Base-by-base conservation (phyloP, 2,113 vertebrate genomes). In the Calidris pygmaea region DNA sequence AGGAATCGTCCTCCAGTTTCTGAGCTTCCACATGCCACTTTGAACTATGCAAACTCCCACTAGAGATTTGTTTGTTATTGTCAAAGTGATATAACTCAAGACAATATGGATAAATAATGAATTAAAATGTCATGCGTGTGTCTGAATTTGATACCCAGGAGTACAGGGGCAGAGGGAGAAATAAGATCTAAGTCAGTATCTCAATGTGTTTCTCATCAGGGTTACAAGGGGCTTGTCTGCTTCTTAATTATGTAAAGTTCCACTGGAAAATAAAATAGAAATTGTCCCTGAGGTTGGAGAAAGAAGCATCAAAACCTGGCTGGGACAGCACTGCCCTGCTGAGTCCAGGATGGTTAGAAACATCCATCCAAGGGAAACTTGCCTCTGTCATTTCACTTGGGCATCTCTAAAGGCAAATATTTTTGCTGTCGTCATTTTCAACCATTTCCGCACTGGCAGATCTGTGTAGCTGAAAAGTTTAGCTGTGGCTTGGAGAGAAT, bases 41-140 rank as follows among this genome's bases (percentile, higher is more conserved):
- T 68, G 74, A 82, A 7, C 56, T 66, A 24, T 81, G 58, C 78
- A 70, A 59, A 47, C 56, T 76, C 53, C 17, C 41, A 12, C 60
- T 56, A 4, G 6, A 59, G 14, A 68, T 41, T 37, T 55, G 34
- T 59, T 71, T 80, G 10, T 55, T 95, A 12, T 56, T 93, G 63
- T 83, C 60, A 19, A 37, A 93, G 65, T 50, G 62, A 18, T 87
- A 81, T 4, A 43, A 70, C 81, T 92, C 0, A 26, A 80, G 76
- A 68, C 58, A 72, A 8, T 79, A 53, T 75, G 55, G 83, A 53
- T 95, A 93, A 94, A 94, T 96, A 96, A 89, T 93, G 86, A 85
- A 92, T 93, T 92, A 63, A 92, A 96, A 89, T 92, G 14, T 7
- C 59, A 5, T 27, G 55, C 34, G 3, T 12, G 14, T 76, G 63